Evolutionary conservation across 1,140 invertebrate genomes (phyloP), one percentile per base, ranked within the genome.

Genomic region (Bombus pyrosoma): DNA sequence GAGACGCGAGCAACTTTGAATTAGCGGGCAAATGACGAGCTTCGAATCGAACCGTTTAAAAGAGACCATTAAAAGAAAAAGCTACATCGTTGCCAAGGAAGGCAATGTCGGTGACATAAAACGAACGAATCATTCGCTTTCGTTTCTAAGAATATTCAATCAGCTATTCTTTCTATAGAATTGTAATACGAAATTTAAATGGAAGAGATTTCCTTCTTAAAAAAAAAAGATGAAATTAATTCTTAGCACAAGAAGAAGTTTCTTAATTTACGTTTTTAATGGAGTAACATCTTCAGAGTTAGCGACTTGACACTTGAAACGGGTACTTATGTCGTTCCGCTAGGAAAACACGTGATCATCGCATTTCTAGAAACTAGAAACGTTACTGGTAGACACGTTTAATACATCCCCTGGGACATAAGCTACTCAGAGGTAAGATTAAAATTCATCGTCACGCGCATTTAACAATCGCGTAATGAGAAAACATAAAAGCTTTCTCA

Each of bases 1-100:
- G 83, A 57, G 32, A 22, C 13, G 53, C 37, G 75, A 37, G 77
- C 22, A 71, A 1, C 62, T 68, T 66, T 22, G 69, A 66, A 62
- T 62, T 66, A 81, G 66, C 69, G n/a, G n/a, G 37, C 18, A 76
- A 72, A 80, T 53, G 43, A 69, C 34, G 41, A 32, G 69, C 13
- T 43, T 34, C 32, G 62, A 34, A 59, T 34, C 34, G 74, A 77
- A 43, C 5, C 41, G 10, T 62, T 77, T 59, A 77, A 39, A 62
- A 28, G 6, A 22, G 32, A n/a, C 13, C 10, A 18, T 25, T 13
- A 39, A 22, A 39, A 62, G 28, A 25, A 71, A 37, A 53, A 53
- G 47, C 47, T 22, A 22, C 18, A 2, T 22, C 47, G 18, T 22
- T 53, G 47, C 6, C 47, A 53, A 53, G 47, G 18, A 62, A 62